Base-by-base conservation (phyloP, 2,888 invertebrate genomes). In the Cyclophora albipunctata region DNA sequence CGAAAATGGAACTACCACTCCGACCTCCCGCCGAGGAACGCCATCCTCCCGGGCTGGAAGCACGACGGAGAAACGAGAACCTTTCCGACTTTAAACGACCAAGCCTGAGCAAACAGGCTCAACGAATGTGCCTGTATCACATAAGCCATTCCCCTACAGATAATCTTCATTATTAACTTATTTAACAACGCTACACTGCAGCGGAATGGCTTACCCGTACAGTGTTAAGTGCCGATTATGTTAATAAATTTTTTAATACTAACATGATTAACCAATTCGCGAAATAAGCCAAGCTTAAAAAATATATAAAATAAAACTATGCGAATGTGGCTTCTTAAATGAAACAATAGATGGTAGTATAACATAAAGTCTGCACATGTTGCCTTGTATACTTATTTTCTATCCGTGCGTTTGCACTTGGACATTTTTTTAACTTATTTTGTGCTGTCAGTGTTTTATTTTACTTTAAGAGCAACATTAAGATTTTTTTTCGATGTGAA, bases 21-120 rank as follows among this genome's bases (percentile, higher is more conserved):
- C 85, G 34, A 71, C 75, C 51, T 67, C 85, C 35, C 80, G 87
- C 59, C 84, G 87, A 56, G 78, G 75, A 42, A 81, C 89, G 53
- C 78, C 86, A 7, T 73, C 83, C 48, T 69, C 84, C 20, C 20
- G 20, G 20, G 20, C 20, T 20, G 20, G 20, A n/a, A 75, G 86
- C 67, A 89, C 90, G 45, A 88, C 79, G 60, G 90, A 90, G 58
- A 86, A 89, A 79, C 91, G 92, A 71, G 93, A 93, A 87, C 94
- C 94, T 66, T 94, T 94, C 90, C 91, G 93, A 85, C 91, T 94
- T 61, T 94, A 92, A 87, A 85, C 76, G 80, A 61, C 58, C 47
- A 45, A 46, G 37, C 37, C 37, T 37, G 37, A 37, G 4, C 37
- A 5, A 37, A 5, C 37, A 37, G 37, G 37, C 4, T 37, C 4